Evolutionary conservation across 2,797 vertebrate genomes (phyloP).

Genomic region (Tamandua tetradactyla): DNA sequence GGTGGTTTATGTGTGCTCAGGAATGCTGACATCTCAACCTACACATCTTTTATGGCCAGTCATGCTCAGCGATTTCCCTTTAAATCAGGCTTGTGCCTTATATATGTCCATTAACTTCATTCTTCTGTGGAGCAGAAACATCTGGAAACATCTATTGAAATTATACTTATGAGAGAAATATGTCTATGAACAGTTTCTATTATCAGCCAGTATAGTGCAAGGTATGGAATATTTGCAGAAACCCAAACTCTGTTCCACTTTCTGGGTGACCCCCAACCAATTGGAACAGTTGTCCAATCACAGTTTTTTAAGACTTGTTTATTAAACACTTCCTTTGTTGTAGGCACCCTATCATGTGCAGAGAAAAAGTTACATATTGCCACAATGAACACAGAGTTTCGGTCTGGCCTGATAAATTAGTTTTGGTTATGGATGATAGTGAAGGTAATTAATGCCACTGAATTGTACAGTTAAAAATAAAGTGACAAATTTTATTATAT

Average conservation of each 20-base stretch:
- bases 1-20: not conserved
- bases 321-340: not conserved
- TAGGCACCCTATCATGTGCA: not conserved
- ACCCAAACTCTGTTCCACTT: not conserved
- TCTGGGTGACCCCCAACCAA: not conserved
- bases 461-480: no score
- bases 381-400: not conserved
- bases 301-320: not conserved
- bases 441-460: no score
- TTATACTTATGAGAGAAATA: not conserved
- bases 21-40: conserved; percentile 51
- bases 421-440: no score
- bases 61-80: not conserved
- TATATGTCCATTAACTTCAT: conserved; percentile 17
- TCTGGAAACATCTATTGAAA: conserved; percentile 33
- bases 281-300: not conserved
- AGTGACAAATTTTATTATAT: no score
- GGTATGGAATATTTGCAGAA: not conserved
- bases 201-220: not conserved
- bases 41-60: not conserved
- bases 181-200: not conserved
- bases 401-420: no score
- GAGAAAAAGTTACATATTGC: not conserved
- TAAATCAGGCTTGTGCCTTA: conserved; percentile 38
- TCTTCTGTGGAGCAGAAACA: conserved; percentile 45